Evolutionary conservation across 2,888 invertebrate genomes (phyloP).

Genomic region (Nowickia ferox): DNA sequence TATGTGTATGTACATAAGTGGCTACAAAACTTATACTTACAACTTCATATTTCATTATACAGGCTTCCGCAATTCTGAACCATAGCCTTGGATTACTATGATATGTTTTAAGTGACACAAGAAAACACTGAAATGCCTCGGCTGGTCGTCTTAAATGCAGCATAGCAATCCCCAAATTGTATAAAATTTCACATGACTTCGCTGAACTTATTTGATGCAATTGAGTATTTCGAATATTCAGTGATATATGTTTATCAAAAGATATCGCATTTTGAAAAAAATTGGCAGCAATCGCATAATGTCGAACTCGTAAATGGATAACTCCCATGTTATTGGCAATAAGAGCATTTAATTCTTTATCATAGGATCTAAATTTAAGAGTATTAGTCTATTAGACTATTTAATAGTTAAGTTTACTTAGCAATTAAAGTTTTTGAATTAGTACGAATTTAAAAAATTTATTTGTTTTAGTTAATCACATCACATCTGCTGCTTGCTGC

Average conservation of each 20-base stretch:
- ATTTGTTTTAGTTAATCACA: no score
- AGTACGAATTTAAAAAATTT: no score
- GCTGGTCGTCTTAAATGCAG: constrained; percentile 91
- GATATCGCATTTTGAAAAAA: constrained; percentile 83
- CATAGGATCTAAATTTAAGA: constrained; percentile 68
- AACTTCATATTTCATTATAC: constrained; percentile 87
- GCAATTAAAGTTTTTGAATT: not conserved
- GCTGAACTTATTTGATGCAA: constrained; percentile 80
- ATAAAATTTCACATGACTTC: constrained; percentile 82
- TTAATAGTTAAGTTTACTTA: not conserved
- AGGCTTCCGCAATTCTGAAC: constrained; percentile 96
- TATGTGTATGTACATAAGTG: no score
- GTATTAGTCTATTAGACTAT: not conserved
- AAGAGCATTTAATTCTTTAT: constrained; percentile 81
- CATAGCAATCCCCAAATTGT: constrained; percentile 86
- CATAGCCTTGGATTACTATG: constrained; percentile 95
- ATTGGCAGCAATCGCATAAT: constrained; percentile 82
- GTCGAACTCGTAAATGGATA: constrained; percentile 82
- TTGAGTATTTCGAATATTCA: constrained; percentile 77
- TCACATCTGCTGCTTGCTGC: no score
- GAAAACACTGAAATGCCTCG: constrained; percentile 95
- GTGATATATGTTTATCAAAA: constrained; percentile 80
- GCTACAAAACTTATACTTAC: constrained; percentile 76
- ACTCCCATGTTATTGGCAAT: constrained; percentile 83
- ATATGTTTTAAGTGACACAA: constrained; percentile 92